Base-by-base conservation (phyloP, 30 jellyfish, hydroid and myxozoan genomes). In the Catostylus mosaicus region DNA sequence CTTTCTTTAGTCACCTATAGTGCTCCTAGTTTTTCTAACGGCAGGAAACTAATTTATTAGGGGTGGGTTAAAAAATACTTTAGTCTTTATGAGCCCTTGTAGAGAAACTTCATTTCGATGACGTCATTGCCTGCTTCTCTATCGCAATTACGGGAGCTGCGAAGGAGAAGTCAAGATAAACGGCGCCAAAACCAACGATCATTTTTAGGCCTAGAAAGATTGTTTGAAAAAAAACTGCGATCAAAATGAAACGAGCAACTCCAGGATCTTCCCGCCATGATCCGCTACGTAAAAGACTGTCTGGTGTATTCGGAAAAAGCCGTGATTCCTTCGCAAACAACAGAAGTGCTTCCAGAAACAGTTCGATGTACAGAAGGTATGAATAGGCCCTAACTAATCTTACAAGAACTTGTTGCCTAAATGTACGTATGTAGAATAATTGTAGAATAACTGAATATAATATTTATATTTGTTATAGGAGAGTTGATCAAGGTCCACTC, bases 261-360 rank as follows among this genome's bases (percentile, higher is more conserved):
- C 92, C 92, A 56, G 48, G 75, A 9, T 82, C 92, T 16, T 59
- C 75, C 9, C 46, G 78, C 30, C 73, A 67, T 9, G 92, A 82
- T 45, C 78, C 92, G 6, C 73, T 82, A 0, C 75, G 85, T 16
- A 82, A 82, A 43, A 71, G 85, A 67, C 46, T 82, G 36, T 82
- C 92, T 10, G 92, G 83, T 32, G 65, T 69, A 34, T 70, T 82
- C 59, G 30, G 75, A 31, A 77, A 59, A 29, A 77, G 61, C 64
- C 66, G 88, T 32, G 88, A 77, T 43, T 77, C 88, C 14, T 43
- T 77, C 27, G 64, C 75, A 29, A 77, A 68, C 68, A 77, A 34
- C 45, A 16, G 84, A 33, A 76, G 87, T 30, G 75, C 64, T 1
- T 48, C 77, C 66, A 77, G 78, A 46, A 72, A 38, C 84, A 50